These are phyloP conservation scores for Odontomachus brunneus DNA, from an alignment of 1,140 invertebrate species.

Conservation along the genomic window DNA sequence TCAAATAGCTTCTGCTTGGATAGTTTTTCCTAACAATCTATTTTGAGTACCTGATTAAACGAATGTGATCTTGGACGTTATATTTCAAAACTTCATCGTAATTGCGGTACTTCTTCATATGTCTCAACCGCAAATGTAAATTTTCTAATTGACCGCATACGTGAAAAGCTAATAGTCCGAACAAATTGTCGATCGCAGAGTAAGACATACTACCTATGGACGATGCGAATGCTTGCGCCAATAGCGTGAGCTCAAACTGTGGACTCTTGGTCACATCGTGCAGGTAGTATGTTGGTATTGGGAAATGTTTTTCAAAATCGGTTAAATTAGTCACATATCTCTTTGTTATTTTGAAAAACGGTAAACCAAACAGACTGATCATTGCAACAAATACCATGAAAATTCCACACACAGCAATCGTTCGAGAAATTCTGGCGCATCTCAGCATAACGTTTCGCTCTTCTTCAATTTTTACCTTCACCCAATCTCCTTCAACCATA, in stretches of 20 bases:
- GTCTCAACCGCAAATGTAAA: too few species aligned
- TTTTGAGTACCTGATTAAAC: too few species aligned
- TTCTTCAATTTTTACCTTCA: conserved; percentile 20
- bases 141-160: conserved; percentile 26
- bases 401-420: not conserved
- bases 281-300: conserved; percentile 20
- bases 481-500: conserved; percentile 48
- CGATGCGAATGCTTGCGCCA: not conserved
- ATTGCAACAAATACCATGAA: not conserved
- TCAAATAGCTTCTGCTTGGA: too few species aligned
- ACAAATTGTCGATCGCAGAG: conserved; percentile 24
- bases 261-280: conserved; percentile 33
- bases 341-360: not conserved
- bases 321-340: conserved; percentile 6
- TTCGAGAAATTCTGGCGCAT: not conserved
- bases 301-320: conserved; percentile 1
- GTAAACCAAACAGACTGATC: not conserved
- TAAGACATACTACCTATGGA: not conserved
- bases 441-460: conserved; percentile 31
- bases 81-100: too few species aligned
- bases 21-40: too few species aligned
- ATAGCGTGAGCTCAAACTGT: conserved; percentile 29
- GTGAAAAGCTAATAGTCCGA: conserved; percentile 35
- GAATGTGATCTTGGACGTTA: too few species aligned
- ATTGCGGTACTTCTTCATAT: too few species aligned